A percentile compares a stretch with the other conserved stretches of the same genome.
Evolutionary conservation across 2,888 invertebrate genomes (phyloP).

Genomic region (Andrena chrysosceles): DNA sequence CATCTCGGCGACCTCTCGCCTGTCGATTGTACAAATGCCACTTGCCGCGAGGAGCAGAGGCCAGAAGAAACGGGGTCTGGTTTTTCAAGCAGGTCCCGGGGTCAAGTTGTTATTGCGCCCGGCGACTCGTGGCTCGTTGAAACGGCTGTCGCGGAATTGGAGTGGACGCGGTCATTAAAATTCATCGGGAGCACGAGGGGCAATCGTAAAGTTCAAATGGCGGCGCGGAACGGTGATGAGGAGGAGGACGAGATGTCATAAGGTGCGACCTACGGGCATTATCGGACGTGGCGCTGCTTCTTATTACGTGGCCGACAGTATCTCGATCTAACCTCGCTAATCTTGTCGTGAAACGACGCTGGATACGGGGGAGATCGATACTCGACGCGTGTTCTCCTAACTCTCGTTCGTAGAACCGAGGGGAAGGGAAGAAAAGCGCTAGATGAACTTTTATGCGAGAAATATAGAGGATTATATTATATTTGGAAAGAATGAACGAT

Average conservation of each 20-base stretch:
- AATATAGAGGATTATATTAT: too few relatives aligned
- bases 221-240: slow-evolving; percentile 27
- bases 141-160: slow-evolving; percentile 50
- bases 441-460: not conserved
- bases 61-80: not conserved
- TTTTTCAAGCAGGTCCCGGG: slow-evolving; percentile 8
- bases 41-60: too few relatives aligned
- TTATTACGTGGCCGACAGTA: slow-evolving; percentile 21
- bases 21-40: too few relatives aligned
- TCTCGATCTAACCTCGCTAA: slow-evolving; percentile 22
- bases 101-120: slow-evolving; percentile 41
- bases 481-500: too few relatives aligned
- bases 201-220: slow-evolving; percentile 70
- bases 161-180: slow-evolving; percentile 66
- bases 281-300: slow-evolving; percentile 32
- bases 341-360: not conserved
- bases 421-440: not conserved
- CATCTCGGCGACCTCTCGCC: too few relatives aligned
- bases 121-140: slow-evolving; percentile 32
- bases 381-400: slow-evolving; percentile 17
- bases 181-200: slow-evolving; percentile 67
- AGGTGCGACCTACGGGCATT: slow-evolving; percentile 32
- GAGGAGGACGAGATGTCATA: slow-evolving; percentile 38
- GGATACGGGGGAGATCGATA: slow-evolving; percentile 15
- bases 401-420: not conserved